A percentile compares a stretch with the other conserved stretches of the same genome.
Conservation (phyloP, 1,140 invertebrate genomes). For the Macrocentrus cingulum region DNA sequence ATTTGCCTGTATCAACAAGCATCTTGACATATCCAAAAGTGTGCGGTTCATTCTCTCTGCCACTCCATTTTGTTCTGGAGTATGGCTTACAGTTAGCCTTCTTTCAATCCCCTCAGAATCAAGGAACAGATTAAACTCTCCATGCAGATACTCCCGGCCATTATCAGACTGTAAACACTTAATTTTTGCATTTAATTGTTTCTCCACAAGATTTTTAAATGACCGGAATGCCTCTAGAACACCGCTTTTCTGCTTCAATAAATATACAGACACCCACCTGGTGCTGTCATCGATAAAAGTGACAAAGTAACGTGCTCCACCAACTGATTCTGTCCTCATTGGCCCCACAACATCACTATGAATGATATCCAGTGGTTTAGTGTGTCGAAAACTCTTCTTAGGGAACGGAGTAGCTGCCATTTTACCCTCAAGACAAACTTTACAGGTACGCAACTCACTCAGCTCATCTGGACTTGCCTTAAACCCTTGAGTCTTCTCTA, state of each 20-base stretch:
- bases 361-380: constrained; percentile 4
- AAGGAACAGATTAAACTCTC: constrained; percentile 37
- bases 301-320: no score
- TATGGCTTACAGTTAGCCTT: constrained; percentile 41
- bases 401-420: constrained; percentile 2
- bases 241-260: constrained; percentile 25
- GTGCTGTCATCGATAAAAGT: no score
- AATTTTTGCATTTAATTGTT: constrained; percentile 39
- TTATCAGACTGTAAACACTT: constrained; percentile 44
- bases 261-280: no score
- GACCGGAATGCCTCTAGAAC: constrained; percentile 39
- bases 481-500: background rate
- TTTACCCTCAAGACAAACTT: constrained; percentile 14
- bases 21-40: constrained; percentile 42
- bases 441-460: background rate
- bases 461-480: background rate
- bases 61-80: constrained; percentile 48
- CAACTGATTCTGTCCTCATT: no score
- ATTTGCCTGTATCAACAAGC: constrained; percentile 37
- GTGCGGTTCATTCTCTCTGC: constrained; percentile 44
- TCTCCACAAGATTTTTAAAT: constrained; percentile 42
- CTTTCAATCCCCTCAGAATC: constrained; percentile 41
- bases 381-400: background rate
- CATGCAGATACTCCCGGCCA: constrained; percentile 42
- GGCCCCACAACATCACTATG: constrained; percentile 44